Evolutionary conservation across 2,888 invertebrate species (phyloP), one percentile per base, ranked within the genome.

Genomic region (Sphaeridia pumilis): DNA sequence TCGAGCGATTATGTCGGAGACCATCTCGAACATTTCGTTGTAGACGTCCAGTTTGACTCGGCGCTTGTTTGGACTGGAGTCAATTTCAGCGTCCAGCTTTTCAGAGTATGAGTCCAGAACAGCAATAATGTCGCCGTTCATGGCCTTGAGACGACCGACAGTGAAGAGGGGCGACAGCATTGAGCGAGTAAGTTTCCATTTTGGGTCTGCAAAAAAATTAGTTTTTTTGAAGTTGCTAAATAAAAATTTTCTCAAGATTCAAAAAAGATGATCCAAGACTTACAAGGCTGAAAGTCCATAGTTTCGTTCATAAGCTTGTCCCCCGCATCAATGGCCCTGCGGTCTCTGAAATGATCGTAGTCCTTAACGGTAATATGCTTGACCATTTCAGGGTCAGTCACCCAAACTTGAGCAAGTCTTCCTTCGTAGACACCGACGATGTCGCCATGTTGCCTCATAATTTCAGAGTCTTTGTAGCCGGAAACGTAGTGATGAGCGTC

Each of bases 161-260:
- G 62, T 60, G 25, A 64, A 58, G 31, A 59, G 41, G 2, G 59
- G 60, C 17, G 57, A 61, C 24, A 61, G 47, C 34, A 49, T 45
- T 3, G 45, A 41, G 31, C 64, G 49, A 28, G 63, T 49, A 12
- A 46, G 46, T 48, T 60, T 63, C 64, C 64, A 64, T 57, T 64
- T 64, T 27, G 59, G 61, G 25, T 58, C 63, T 59, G 36, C 28
- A 45, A 49, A 31, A 31, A 14, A 10, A 10, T 14, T 10, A 31
- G 14, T 31, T 7, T 10, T 14, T 14, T 10, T 31, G 31, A 7
- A 31, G 7, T 31, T 10, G 14, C 31, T 14, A n/a, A n/a, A n/a
- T n/a, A n/a, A n/a, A n/a, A n/a, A n/a, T n/a, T n/a, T n/a, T n/a
- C n/a, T n/a, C n/a, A n/a, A n/a, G n/a, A n/a, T n/a, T n/a, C n/a